Percentiles rank a stretch among this genome's conserved stretches.
phyloP scores from a whole-genome alignment of 1,140 invertebrate genomes.

The Drosophila tani region DNA sequence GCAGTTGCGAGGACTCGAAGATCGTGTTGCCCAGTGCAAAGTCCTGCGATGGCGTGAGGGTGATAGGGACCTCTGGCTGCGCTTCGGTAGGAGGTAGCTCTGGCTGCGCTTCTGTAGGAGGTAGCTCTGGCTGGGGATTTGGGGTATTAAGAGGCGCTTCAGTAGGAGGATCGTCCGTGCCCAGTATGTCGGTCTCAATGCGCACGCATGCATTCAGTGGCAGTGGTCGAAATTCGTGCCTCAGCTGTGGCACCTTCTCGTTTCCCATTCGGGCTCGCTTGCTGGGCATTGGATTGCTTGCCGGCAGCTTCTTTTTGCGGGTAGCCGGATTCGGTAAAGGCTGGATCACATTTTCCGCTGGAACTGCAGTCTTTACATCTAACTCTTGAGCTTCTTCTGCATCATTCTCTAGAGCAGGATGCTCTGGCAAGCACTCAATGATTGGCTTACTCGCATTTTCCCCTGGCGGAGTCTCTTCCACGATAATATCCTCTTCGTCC shows the following conservation, averaged over 20 bases:
- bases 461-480: too few relatives aligned
- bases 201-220: constrained; percentile 33
- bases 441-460: too few relatives aligned
- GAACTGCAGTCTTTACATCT: not conserved
- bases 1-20: constrained; percentile 49
- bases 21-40: constrained; percentile 51
- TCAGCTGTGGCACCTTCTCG: constrained; percentile 59
- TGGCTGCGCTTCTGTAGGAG: not conserved
- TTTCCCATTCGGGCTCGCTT: constrained; percentile 38
- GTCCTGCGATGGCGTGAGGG: constrained; percentile 51
- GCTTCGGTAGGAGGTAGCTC: too few relatives aligned
- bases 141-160: not conserved
- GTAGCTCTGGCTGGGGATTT: not conserved
- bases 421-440: too few relatives aligned
- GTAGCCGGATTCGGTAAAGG: not conserved
- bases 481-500: not conserved
- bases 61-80: too few relatives aligned
- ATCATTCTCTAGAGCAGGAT: too few relatives aligned
- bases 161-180: too few relatives aligned
- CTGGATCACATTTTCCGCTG: not conserved
- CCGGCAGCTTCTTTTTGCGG: not conserved
- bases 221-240: constrained; percentile 56
- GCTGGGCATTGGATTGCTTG: not conserved
- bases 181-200: not conserved
- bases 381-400: not conserved